These are phyloP conservation scores for Gopherus evgoodei DNA, from an alignment of 2,113 vertebrate species.

Conservation along the genomic window DNA sequence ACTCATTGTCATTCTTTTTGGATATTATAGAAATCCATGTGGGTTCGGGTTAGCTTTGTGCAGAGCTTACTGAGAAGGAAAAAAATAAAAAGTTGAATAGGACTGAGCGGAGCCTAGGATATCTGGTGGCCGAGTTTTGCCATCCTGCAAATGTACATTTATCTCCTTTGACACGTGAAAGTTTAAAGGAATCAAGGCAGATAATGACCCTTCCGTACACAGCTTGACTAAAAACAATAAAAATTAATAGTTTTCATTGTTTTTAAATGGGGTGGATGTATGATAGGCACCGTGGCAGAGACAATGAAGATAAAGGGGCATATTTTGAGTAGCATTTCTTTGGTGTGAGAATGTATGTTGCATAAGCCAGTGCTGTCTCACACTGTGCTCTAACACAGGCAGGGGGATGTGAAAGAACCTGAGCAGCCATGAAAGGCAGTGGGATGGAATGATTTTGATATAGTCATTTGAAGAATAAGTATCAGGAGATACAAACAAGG, in stretches of 20 bases:
- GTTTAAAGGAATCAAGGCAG: constrained; percentile 69
- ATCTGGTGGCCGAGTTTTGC: constrained; percentile 66
- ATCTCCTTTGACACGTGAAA: constrained; percentile 60
- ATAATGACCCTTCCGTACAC: constrained; percentile 61
- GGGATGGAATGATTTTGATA: constrained; percentile 31
- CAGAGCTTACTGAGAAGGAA: constrained; percentile 84
- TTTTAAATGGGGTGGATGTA: constrained; percentile 40
- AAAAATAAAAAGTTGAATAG: constrained; percentile 74
- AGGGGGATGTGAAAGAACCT: neutral
- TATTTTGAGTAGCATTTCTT: constrained; percentile 18
- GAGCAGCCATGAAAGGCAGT: neutral
- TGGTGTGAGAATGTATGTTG: constrained; percentile 21
- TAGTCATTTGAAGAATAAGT: constrained; percentile 18
- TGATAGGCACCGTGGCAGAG: neutral
- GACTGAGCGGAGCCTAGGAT: constrained; percentile 67
- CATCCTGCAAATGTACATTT: constrained; percentile 51
- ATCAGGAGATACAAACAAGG: constrained; percentile 7
- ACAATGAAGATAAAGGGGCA: constrained; percentile 40
- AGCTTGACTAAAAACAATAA: constrained; percentile 41
- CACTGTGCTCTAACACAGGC: neutral
- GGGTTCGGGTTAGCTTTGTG: constrained; percentile 87
- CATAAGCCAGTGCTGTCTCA: constrained; percentile 21
- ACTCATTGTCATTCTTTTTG: constrained; percentile 90
- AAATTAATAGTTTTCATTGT: constrained; percentile 44
- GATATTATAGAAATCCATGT: constrained; percentile 89